A percentile compares a stretch with the other conserved stretches of the same genome.
These are phyloP conservation scores for Mycetomoellerius zeteki DNA, from an alignment of 1,140 invertebrate genomes.

Conservation along the genomic window DNA sequence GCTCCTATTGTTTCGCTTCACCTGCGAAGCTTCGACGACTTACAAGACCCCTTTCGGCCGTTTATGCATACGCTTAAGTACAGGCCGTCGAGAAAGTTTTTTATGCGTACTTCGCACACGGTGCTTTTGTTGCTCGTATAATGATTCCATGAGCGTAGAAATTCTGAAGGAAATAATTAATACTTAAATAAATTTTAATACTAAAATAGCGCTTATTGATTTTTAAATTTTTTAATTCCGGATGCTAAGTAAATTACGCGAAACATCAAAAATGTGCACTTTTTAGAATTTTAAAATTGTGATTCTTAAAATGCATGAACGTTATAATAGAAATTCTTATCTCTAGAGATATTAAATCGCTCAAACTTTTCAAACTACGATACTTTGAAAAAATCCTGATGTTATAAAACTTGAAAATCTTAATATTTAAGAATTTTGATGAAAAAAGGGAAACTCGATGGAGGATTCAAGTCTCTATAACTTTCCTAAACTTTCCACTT, in stretches of 20 bases:
- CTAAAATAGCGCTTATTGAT: background rate
- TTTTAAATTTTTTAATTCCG: background rate
- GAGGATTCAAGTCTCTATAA: background rate
- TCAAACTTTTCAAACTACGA: background rate
- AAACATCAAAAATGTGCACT: background rate
- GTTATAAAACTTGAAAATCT: background rate
- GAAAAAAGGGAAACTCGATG: background rate
- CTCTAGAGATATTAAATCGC: background rate
- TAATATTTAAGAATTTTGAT: background rate
- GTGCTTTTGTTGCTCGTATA: background rate
- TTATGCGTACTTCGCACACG: background rate
- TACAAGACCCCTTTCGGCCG: constrained; percentile 49
- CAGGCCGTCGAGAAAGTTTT: constrained; percentile 60
- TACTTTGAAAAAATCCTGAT: background rate
- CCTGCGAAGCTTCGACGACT: constrained; percentile 65
- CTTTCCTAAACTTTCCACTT: background rate
- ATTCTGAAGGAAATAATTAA: background rate
- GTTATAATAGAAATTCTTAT: background rate
- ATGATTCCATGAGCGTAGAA: background rate
- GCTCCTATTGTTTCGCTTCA: constrained; percentile 76
- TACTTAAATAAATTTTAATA: background rate
- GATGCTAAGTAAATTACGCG: background rate
- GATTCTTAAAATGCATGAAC: background rate
- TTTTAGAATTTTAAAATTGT: background rate
- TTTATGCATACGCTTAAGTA: constrained; percentile 62